A percentile compares a stretch with the other conserved stretches of the same genome.
These are phyloP conservation scores for Dinoponera quadriceps DNA, from an alignment of 1,140 invertebrate genomes.

Conservation along the genomic window DNA sequence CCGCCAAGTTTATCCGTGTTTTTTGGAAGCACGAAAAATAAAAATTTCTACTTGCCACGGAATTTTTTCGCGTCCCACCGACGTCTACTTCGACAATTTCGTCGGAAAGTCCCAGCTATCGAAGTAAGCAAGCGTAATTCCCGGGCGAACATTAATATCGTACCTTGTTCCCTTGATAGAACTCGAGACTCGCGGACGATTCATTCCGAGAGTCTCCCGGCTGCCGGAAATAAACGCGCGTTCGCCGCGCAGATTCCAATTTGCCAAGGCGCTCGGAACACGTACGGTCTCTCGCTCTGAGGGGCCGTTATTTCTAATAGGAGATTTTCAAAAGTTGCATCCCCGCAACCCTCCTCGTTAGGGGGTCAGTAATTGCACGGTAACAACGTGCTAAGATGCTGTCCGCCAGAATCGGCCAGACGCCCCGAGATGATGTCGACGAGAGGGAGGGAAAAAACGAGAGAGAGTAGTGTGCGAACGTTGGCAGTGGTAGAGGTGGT, in stretches of 20 bases:
- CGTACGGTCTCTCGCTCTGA: conserved; percentile 70
- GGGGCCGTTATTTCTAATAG: conserved; percentile 84
- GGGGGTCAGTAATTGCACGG: conserved; percentile 79
- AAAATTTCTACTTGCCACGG: not conserved
- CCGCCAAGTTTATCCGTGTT: not conserved
- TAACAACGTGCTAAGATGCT: conserved; percentile 79
- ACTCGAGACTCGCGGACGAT: conserved; percentile 60
- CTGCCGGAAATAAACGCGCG: conserved; percentile 15
- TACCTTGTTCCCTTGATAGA: conserved; percentile 40
- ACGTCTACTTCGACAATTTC: not conserved
- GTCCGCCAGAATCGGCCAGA: conserved; percentile 50
- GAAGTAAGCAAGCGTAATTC: conserved; percentile 2
- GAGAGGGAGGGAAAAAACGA: conserved; percentile 20
- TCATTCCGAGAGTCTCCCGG: conserved; percentile 41
- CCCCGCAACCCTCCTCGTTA: conserved; percentile 74
- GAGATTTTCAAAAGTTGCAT: conserved; percentile 84
- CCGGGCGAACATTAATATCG: conserved; percentile 36
- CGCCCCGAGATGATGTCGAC: conserved; percentile 37
- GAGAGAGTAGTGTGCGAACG: conserved; percentile 36
- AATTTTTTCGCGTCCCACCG: not conserved
- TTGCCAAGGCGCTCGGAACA: conserved; percentile 74
- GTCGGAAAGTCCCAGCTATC: not conserved
- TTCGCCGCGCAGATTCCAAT: conserved; percentile 72
- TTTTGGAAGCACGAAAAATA: not conserved
- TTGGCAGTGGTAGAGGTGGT: not conserved